A percentile compares a stretch with the other conserved stretches of the same genome.
phyloP scores from a whole-genome alignment of 1,140 invertebrate genomes.

The Pygmarrhopalites habei region DNA sequence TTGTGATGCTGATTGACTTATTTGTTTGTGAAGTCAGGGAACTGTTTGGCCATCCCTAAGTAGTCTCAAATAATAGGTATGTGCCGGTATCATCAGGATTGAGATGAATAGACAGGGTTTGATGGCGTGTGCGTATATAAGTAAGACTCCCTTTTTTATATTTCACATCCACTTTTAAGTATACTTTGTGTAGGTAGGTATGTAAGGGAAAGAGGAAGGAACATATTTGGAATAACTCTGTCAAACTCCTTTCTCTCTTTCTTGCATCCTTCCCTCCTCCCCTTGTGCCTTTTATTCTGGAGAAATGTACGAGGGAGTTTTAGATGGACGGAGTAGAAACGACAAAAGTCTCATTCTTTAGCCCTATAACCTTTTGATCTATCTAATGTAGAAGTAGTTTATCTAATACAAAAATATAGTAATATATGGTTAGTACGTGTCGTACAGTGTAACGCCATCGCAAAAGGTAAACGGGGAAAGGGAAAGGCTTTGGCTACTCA shows the following conservation, averaged over 20 bases:
- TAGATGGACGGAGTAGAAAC: background rate
- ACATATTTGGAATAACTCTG: background rate
- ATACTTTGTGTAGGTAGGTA: too few species aligned
- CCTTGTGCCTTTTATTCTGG: background rate
- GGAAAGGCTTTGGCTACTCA: too few species aligned
- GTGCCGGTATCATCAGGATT: conserved; percentile 21
- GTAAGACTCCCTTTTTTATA: too few species aligned
- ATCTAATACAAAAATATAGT: conserved; percentile 3
- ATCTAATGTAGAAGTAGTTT: conserved; percentile 7
- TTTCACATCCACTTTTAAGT: too few species aligned
- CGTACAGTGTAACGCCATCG: too few species aligned
- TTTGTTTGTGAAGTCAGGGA: conserved; percentile 28
- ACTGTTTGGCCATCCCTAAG: too few species aligned
- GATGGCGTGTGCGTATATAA: too few species aligned
- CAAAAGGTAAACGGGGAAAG: too few species aligned
- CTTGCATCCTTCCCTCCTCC: background rate
- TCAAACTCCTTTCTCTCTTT: background rate
- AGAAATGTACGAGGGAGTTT: conserved; percentile 4
- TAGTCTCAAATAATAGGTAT: conserved; percentile 12
- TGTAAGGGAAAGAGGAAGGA: too few species aligned
- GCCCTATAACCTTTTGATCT: background rate
- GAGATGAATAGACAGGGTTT: conserved; percentile 17
- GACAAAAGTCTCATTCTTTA: conserved; percentile 10
- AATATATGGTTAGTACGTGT: conserved; percentile 1
- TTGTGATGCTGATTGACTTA: conserved; percentile 26